These are phyloP conservation scores for Sclerodermus sp. DNA, from an alignment of 2,888 invertebrate genomes.

Conservation along the genomic window DNA sequence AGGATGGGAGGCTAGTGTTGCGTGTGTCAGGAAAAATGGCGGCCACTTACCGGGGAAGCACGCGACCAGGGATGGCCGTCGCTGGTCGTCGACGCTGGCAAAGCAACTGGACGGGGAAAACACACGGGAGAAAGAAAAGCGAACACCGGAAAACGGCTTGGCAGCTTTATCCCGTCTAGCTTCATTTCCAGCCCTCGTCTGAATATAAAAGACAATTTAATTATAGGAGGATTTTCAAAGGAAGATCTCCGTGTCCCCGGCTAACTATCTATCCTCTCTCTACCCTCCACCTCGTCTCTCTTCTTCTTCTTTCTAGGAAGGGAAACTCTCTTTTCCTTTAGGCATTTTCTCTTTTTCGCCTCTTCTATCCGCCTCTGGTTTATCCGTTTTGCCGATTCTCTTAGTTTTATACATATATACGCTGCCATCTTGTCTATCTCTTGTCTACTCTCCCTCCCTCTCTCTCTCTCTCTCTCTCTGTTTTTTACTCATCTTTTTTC, in stretches of 20 bases:
- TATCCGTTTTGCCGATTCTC: not conserved
- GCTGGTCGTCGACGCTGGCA: too few relatives aligned
- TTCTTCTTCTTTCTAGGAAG: too few relatives aligned
- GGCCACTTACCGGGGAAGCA: too few relatives aligned
- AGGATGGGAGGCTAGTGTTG: too few relatives aligned
- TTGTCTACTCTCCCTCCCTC: not conserved
- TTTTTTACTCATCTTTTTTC: not conserved
- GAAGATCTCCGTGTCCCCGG: conserved; percentile 13
- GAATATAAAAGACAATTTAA: conserved; percentile 50
- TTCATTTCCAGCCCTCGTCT: conserved; percentile 13
- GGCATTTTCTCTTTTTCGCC: not conserved
- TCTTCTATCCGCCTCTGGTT: not conserved
- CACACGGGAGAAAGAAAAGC: too few relatives aligned
- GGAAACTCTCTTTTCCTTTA: not conserved
- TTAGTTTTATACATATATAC: not conserved
- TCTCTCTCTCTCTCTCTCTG: not conserved
- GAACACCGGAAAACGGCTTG: not conserved
- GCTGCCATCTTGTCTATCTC: conserved; percentile 11
- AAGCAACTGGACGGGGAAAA: too few relatives aligned
- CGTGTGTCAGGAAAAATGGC: too few relatives aligned
- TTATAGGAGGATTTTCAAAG: conserved; percentile 44
- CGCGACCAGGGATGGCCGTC: too few relatives aligned
- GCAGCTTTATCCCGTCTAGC: not conserved
- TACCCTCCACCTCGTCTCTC: not conserved
- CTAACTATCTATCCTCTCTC: not conserved